phyloP scores from a whole-genome alignment of 2,888 invertebrate species.

The Lutraria lutraria region DNA sequence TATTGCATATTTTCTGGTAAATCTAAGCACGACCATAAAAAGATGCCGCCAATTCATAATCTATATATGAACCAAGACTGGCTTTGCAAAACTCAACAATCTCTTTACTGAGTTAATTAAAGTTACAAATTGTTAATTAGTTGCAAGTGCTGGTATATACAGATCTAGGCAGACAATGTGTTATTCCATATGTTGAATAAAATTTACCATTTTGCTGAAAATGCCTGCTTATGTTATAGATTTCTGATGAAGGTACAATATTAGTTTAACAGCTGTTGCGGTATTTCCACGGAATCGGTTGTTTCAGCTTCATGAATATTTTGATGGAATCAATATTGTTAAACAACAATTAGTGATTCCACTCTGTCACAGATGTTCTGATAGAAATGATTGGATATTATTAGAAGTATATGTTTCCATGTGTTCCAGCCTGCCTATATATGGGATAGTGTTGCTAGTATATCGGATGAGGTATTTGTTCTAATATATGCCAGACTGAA shows the following conservation, averaged over 20 bases:
- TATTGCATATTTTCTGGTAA: too few relatives aligned
- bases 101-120: not conserved
- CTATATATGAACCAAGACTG: too few relatives aligned
- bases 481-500: not conserved
- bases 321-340: conserved; percentile 47
- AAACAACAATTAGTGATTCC: conserved; percentile 50
- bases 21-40: too few relatives aligned
- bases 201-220: conserved; percentile 1
- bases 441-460: not conserved
- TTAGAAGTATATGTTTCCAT: conserved; percentile 34
- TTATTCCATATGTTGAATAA: not conserved
- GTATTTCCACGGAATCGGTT: conserved; percentile 24
- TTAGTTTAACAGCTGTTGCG: conserved; percentile 42
- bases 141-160: not conserved
- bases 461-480: not conserved
- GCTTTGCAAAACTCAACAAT: too few relatives aligned
- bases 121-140: not conserved
- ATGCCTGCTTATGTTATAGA: conserved; percentile 4
- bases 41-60: too few relatives aligned
- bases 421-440: not conserved
- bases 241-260: conserved; percentile 9
- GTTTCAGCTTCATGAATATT: conserved; percentile 46
- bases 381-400: conserved; percentile 33
- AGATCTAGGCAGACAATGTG: not conserved
- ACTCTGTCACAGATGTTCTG: conserved; percentile 46